These are phyloP conservation scores for Stenodera caucasica DNA, from an alignment of 2,888 invertebrate genomes.

Conservation along the genomic window DNA sequence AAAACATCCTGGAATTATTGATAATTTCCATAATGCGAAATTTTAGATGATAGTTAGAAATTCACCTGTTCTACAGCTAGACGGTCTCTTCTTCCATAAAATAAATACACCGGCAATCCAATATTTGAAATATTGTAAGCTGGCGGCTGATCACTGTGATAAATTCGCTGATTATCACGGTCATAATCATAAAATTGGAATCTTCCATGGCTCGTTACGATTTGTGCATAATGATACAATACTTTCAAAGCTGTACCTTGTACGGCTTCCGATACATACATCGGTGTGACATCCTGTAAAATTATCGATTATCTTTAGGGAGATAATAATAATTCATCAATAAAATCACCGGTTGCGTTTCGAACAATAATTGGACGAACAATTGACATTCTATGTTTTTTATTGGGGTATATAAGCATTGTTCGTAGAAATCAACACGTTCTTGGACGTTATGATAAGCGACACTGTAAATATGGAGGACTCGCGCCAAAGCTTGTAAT, in stretches of 20 bases:
- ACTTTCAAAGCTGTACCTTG: conserved; percentile 1
- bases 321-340: too few species aligned
- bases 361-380: neutral
- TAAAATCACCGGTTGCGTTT: neutral
- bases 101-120: conserved; percentile 1
- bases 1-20: neutral
- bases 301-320: too few species aligned
- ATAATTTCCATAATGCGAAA: neutral
- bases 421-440: neutral
- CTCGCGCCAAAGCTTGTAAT: neutral
- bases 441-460: neutral
- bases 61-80: neutral
- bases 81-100: conserved; percentile 8
- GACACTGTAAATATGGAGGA: neutral
- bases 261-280: neutral
- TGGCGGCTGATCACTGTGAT: conserved; percentile 2
- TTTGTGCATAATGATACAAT: neutral
- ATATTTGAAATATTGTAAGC: neutral
- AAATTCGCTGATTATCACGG: neutral
- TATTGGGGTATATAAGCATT: neutral
- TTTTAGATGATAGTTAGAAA: neutral
- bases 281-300: neutral
- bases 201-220: neutral
- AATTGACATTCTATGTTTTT: neutral
- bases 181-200: conserved; percentile 8